Evolutionary conservation across 2,888 invertebrate genomes (phyloP), one percentile per base, ranked within the genome.

Genomic region (Agrilus biguttatus): DNA sequence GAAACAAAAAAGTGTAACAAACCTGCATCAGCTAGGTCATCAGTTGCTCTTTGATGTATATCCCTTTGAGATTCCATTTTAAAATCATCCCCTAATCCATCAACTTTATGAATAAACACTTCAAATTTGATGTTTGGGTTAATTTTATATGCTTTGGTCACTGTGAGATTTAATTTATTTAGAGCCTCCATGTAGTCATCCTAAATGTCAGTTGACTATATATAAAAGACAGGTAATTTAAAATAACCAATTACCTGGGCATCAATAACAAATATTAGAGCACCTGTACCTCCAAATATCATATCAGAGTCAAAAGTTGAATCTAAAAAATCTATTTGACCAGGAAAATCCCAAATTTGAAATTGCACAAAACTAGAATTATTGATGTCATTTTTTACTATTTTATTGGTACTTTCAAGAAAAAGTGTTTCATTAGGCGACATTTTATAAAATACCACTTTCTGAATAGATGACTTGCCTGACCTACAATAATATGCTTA

Each of bases 381-480:
- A 56, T 91, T 91, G 49, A 98, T 92, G 61, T 96, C 95, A 70
- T 98, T 96, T 69, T 95, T 96, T 3, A 93, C 89, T 53, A 98
- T 92, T 75, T 97, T 93, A 65, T 92, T 95, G 40, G 97, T 99
- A 51, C 95, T 95, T 66, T 98, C 98, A 50, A 98, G 71, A 63
- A 98, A 98, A 42, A 98, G 71, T 1, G 98, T 99, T 70, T 99
- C 98, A 70, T 97, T 98, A 2, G 98, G 98, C 2, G 97, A 95
- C 92, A 99, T 98, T 72, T 99, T 99, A 66, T 98, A 97, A 65
- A 99, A 99, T n/a, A 99, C 98, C 5, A 99, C 98, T 74, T 98
- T 97, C 63, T 96, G 93, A 59, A 98, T 98, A 1, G 97, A 98
- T 41, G 97, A 96, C 67, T 98, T 98, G 39, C 98, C 98, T 58